Evolutionary conservation across 2,888 invertebrate genomes (phyloP).

Genomic region (Drosophila emarginata): DNA sequence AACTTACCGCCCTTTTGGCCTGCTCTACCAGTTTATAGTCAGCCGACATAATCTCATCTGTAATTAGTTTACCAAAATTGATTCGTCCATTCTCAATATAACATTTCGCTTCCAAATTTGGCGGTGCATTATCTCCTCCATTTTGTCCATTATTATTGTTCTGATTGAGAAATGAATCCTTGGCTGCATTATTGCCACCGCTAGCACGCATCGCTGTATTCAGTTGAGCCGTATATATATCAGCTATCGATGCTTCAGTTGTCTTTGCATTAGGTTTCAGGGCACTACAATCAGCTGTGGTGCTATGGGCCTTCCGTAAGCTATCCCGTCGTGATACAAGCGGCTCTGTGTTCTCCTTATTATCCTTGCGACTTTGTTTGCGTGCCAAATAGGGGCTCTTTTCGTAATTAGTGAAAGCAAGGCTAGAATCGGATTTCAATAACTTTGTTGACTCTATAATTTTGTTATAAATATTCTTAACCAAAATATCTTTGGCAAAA

Average conservation of each 20-base stretch:
- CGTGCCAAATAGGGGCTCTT: conserved; percentile 79
- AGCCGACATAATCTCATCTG: conserved; percentile 93
- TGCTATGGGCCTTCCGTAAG: conserved; percentile 81
- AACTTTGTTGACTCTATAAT: conserved; percentile 89
- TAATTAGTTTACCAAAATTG: conserved; percentile 91
- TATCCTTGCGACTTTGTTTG: conserved; percentile 75
- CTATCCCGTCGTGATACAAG: conserved; percentile 78
- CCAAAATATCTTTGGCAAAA: conserved; percentile 93
- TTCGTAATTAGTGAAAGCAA: conserved; percentile 70
- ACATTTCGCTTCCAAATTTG: conserved; percentile 83
- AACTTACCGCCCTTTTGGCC: conserved; percentile 87
- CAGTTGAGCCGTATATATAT: conserved; percentile 80
- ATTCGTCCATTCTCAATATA: conserved; percentile 90
- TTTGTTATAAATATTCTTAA: conserved; percentile 90
- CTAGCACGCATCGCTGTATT: conserved; percentile 80
- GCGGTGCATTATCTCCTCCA: conserved; percentile 52
- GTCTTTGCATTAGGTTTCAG: conserved; percentile 72
- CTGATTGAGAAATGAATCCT: conserved; percentile 74
- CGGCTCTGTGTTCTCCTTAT: conserved; percentile 79
- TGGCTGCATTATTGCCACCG: conserved; percentile 58
- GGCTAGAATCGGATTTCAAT: conserved; percentile 83
- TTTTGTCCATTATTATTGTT: conserved; percentile 69
- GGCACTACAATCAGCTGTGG: conserved; percentile 84
- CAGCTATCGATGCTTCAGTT: conserved; percentile 70
- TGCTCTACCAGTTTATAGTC: conserved; percentile 91